phyloP scores from a whole-genome alignment of 2,888 invertebrate genomes.

The Abscondita cerata region DNA sequence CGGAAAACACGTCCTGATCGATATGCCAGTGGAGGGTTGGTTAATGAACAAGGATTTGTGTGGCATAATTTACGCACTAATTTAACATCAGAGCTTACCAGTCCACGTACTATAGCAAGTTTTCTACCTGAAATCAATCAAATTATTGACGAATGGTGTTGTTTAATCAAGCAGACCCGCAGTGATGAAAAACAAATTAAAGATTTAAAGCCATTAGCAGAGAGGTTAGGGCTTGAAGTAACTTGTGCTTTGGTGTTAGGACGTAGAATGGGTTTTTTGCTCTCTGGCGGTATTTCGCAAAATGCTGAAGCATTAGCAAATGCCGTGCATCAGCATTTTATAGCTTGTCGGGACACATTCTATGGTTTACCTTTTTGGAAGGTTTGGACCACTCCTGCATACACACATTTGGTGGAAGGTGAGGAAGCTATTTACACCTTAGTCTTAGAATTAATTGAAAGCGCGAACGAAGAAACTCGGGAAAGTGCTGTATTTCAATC shows the following conservation, averaged over 20 bases:
- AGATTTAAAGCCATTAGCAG: constrained; percentile 76
- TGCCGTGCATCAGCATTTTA: constrained; percentile 80
- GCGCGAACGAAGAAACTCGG: constrained; percentile 64
- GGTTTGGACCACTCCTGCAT: constrained; percentile 74
- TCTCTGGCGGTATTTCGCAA: constrained; percentile 53
- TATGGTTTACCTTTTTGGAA: constrained; percentile 87
- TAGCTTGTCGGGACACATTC: constrained; percentile 80
- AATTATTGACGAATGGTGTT: constrained; percentile 80
- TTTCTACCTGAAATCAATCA: constrained; percentile 78
- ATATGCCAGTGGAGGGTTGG: constrained; percentile 82
- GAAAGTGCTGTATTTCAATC: constrained; percentile 77
- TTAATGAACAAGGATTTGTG: constrained; percentile 78
- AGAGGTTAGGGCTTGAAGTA: constrained; percentile 81
- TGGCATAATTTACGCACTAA: constrained; percentile 78
- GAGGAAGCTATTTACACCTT: constrained; percentile 81
- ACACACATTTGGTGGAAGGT: constrained; percentile 72
- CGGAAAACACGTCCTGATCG: constrained; percentile 76
- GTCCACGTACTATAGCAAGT: constrained; percentile 75
- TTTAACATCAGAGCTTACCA: constrained; percentile 78
- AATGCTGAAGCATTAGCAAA: constrained; percentile 70
- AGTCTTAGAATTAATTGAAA: constrained; percentile 79
- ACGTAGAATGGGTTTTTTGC: constrained; percentile 76
- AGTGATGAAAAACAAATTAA: constrained; percentile 61
- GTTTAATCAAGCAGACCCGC: constrained; percentile 67
- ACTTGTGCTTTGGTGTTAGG: constrained; percentile 82